Evolutionary conservation across 2,113 vertebrate genomes (phyloP).

Genomic region (Pomatostomus ruficeps): DNA sequence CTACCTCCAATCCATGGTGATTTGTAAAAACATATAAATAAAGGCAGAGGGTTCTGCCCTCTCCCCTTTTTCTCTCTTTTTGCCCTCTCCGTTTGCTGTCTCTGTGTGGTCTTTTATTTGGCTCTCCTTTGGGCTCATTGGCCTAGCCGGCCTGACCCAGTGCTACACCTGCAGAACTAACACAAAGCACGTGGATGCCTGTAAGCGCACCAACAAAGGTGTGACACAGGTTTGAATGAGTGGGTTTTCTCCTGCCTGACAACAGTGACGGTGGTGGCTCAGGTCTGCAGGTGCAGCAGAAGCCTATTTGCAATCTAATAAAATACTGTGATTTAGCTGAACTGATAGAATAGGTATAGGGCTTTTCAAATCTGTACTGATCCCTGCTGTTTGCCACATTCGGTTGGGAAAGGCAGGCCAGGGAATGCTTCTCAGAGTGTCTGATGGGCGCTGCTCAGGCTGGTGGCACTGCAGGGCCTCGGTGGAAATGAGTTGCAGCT

Average conservation of each 20-base stretch:
- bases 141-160: too few species aligned
- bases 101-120: too few species aligned
- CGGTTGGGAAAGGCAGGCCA: background rate
- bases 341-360: background rate
- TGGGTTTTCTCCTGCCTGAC: background rate
- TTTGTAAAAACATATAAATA: too few species aligned
- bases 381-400: background rate
- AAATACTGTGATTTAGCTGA: background rate
- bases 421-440: background rate
- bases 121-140: too few species aligned
- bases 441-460: accelerated
- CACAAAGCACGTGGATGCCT: background rate
- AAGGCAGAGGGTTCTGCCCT: too few species aligned
- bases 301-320: background rate
- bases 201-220: background rate
- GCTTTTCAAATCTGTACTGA: background rate
- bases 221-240: accelerated
- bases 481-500: background rate
- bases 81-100: too few species aligned
- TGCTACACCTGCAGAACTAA: background rate
- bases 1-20: too few species aligned
- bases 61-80: too few species aligned
- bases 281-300: background rate
- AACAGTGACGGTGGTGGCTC: accelerated
- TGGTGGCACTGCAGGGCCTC: accelerated